Conservation (phyloP, 2,113 vertebrate species). For the Pelecanus crispus region DNA sequence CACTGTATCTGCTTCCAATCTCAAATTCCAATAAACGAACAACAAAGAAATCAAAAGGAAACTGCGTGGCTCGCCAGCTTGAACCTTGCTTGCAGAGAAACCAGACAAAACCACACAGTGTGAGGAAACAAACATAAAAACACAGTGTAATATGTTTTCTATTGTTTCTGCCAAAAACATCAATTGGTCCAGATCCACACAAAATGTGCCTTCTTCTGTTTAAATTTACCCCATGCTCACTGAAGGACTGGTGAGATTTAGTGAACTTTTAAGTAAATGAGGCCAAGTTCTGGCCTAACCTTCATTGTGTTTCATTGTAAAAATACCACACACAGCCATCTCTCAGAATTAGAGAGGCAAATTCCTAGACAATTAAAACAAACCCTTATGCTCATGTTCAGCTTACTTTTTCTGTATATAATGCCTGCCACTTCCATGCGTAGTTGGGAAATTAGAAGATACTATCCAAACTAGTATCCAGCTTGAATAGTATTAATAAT, state of each 20-base stretch:
- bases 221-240: neutral
- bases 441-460: neutral
- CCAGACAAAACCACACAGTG: conserved; percentile 63
- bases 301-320: neutral
- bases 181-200: conserved; percentile 31
- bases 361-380: conserved; percentile 19
- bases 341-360: neutral
- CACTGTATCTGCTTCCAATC: conserved; percentile 57
- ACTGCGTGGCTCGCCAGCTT: conserved; percentile 50
- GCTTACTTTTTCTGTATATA: neutral
- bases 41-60: conserved; percentile 63
- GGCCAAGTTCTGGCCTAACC: neutral
- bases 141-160: conserved; percentile 47
- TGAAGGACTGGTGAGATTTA: neutral
- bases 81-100: conserved; percentile 61
- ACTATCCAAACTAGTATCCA: neutral
- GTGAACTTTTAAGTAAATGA: neutral
- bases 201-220: conserved; percentile 29
- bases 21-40: conserved; percentile 58
- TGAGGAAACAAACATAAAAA: conserved; percentile 63
- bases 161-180: conserved; percentile 60
- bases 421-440: neutral
- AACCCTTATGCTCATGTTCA: neutral
- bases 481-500: neutral
- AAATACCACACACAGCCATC: neutral